Base-by-base conservation (phyloP, 2,113 vertebrate species). In the Colistium nudipinnis region DNA sequence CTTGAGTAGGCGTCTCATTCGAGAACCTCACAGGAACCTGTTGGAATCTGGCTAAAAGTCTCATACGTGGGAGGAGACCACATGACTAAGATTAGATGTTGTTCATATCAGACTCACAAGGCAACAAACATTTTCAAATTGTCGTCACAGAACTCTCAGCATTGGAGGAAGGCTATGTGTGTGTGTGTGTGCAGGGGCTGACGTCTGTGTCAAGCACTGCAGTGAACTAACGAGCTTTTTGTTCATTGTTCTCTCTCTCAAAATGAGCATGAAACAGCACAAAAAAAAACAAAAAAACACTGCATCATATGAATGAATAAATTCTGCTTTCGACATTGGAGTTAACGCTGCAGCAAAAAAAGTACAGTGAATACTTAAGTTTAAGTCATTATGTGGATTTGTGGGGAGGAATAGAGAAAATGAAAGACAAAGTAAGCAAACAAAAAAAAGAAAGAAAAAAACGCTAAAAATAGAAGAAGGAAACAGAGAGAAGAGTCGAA, bases 141-240 rank as follows among this genome's bases (percentile, higher is more conserved):
- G n/a, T n/a, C n/a, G n/a, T n/a, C n/a, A n/a, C n/a, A n/a, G n/a
- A n/a, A n/a, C n/a, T n/a, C n/a, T n/a, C n/a, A 84, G 48, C 43
- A 61, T 33, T 56, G 60, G 20, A 20, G 30, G 16, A 48, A 12
- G 6, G 45, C 33, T 44, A 39, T 33, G 54, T 45, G 55, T 49
- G 49, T 31, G 48, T 44, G 47, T 48, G 71, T 28, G 7, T 9
- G 19, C 10, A 1, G 11, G 13, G 19, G 27, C 22, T 77, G 81
- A 79, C 49, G 76, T 84, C 76, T 54, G 81, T 74, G 80, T 75
- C 81, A 70, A 84, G 83, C 81, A 81, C 74, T 36, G 2, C 65
- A 47, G 38, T 77, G 76, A 87, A 84, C 81, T 64, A 60, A 54
- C 70, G 62, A 51, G 38, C 38, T 19, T 17, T 43, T 51, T 70